phyloP scores from a whole-genome alignment of 2,797 vertebrate genomes.

The Epinephelus awoara region DNA sequence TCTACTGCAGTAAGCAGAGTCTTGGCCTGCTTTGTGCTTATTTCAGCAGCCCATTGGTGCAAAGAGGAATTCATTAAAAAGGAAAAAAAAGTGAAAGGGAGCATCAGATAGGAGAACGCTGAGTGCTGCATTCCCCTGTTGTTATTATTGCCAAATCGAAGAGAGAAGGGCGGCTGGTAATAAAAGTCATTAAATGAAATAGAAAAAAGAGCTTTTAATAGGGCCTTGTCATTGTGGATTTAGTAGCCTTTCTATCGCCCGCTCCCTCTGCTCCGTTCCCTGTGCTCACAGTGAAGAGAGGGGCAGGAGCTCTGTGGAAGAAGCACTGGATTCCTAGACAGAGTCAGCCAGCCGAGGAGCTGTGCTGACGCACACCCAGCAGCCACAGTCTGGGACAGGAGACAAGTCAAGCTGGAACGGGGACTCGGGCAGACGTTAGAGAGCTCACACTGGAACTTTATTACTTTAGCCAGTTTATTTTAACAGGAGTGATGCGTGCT shows the following conservation, averaged over 20 bases:
- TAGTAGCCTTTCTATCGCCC: conserved; percentile 76
- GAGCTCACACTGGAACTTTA: conserved; percentile 74
- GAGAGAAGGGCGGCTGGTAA: conserved; percentile 77
- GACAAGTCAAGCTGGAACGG: conserved; percentile 76
- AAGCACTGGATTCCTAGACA: conserved; percentile 79
- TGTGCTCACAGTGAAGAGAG: conserved; percentile 58
- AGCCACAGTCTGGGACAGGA: conserved; percentile 84
- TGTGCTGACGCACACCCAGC: conserved; percentile 82
- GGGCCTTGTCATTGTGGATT: conserved; percentile 83
- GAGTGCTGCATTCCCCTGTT: conserved; percentile 84
- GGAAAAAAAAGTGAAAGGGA: conserved; percentile 67
- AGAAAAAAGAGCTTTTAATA: conserved; percentile 82
- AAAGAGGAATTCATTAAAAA: conserved; percentile 84
- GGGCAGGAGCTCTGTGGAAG: conserved; percentile 76
- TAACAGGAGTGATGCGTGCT: conserved; percentile 60
- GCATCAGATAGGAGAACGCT: conserved; percentile 80
- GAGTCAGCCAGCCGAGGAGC: conserved; percentile 78
- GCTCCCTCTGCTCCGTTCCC: conserved; percentile 55
- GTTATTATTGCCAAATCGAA: conserved; percentile 86
- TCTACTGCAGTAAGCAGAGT: conserved; percentile 68
- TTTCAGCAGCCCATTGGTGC: conserved; percentile 84
- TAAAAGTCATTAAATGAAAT: conserved; percentile 86
- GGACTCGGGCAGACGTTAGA: conserved; percentile 68
- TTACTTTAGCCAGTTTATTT: conserved; percentile 80
- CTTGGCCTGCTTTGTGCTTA: conserved; percentile 77